phyloP scores from a whole-genome alignment of 2,113 vertebrate species.

The Hemicordylus capensis region DNA sequence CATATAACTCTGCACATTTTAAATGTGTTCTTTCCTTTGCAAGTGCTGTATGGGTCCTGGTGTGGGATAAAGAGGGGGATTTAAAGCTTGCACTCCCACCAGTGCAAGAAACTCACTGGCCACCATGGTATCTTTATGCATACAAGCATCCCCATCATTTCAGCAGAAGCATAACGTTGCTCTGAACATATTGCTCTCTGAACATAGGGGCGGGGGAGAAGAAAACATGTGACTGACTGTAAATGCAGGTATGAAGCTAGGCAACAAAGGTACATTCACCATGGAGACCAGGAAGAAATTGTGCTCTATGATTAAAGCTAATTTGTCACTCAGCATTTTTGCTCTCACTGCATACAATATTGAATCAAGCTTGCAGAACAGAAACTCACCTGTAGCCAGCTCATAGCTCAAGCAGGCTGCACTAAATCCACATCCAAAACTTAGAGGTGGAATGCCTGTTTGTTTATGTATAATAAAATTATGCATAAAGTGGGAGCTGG shows the following conservation, averaged over 20 bases:
- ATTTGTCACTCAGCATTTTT: background rate
- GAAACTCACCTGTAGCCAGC: background rate
- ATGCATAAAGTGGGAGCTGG: background rate
- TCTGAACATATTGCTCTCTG: background rate
- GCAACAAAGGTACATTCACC: slow-evolving; percentile 46
- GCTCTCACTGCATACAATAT: background rate
- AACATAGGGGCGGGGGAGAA: background rate
- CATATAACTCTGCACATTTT: too few relatives aligned
- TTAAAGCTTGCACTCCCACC: background rate
- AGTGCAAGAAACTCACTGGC: background rate
- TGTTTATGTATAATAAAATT: background rate
- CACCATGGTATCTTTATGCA: background rate
- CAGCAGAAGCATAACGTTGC: background rate
- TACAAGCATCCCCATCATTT: background rate
- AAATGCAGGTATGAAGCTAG: slow-evolving; percentile 32
- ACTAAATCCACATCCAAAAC: background rate
- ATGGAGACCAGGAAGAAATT: slow-evolving; percentile 31
- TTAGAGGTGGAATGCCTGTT: background rate
- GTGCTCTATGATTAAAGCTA: background rate
- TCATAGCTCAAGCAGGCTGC: background rate
- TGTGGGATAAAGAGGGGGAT: too few relatives aligned
- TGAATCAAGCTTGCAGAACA: background rate
- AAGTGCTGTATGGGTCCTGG: too few relatives aligned
- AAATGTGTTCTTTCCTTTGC: too few relatives aligned
- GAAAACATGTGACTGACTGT: background rate